Conservation (phyloP, 2,888 invertebrate genomes). For the Acanthopleura granulata region DNA sequence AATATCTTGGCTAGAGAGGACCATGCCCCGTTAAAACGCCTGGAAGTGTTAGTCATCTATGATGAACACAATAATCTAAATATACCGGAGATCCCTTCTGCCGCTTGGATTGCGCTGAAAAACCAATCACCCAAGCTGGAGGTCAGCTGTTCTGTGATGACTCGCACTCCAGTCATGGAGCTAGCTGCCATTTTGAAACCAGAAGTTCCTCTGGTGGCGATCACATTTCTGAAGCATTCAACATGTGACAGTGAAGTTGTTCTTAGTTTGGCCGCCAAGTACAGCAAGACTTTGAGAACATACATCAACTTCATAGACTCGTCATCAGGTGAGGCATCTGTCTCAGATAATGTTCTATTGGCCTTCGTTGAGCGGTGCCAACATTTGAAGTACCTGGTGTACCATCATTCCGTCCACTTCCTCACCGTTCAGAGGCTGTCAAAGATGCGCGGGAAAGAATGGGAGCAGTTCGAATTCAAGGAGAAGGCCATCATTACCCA, state of each 20-base stretch:
- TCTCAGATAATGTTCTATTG: conserved; percentile 39
- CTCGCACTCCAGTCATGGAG: conserved; percentile 44
- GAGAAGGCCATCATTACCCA: conserved; percentile 38
- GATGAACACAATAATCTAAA: conserved; percentile 27
- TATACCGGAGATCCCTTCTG: conserved; percentile 43
- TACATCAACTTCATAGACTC: conserved; percentile 32
- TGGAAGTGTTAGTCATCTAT: conserved; percentile 51
- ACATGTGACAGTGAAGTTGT: conserved; percentile 41
- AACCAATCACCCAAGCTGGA: conserved; percentile 41
- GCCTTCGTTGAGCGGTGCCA: conserved; percentile 37
- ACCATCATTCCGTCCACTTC: conserved; percentile 41
- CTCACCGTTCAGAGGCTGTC: conserved; percentile 43
- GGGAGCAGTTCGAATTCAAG: conserved; percentile 45
- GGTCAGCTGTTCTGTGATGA: conserved; percentile 49
- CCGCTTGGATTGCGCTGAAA: conserved; percentile 42
- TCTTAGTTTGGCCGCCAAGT: conserved; percentile 39
- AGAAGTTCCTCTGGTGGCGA: conserved; percentile 45
- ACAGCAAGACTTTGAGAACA: conserved; percentile 36
- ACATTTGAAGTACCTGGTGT: conserved; percentile 43
- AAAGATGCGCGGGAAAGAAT: conserved; percentile 30
- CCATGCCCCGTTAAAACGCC: conserved; percentile 37
- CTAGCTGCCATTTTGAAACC: conserved; percentile 47
- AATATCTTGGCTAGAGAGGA: conserved; percentile 35
- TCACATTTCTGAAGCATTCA: conserved; percentile 48
- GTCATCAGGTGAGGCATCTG: conserved; percentile 41